Base-by-base conservation (phyloP, 1,140 invertebrate species). In the Drosophila tani region DNA sequence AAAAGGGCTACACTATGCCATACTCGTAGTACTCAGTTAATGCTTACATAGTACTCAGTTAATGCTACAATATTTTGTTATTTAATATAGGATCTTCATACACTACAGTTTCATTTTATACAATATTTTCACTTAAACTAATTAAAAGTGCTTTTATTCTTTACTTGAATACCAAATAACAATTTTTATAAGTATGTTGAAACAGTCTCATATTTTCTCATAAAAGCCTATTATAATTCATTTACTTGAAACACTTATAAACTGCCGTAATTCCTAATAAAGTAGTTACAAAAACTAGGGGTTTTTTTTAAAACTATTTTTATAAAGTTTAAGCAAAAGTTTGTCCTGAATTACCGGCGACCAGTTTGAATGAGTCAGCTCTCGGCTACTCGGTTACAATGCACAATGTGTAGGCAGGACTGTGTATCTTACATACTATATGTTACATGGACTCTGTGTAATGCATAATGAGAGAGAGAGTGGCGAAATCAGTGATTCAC, bases 321-420 rank as follows among this genome's bases (percentile, higher is more conserved):
- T 19, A 8, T 19, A 19, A 35, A 32, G 17, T 35, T 19, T 19
- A 35, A 8, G n/a, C 50, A 6, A 7, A 32, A n/a, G 38, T 43
- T 65, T 40, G 27, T 38, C 63, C 56, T 35, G 32, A 65, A 45
- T 60, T 65, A 55, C 17, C 27, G 27, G 17, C 38, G 24, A 65
- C 38, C 27, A 43, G 40, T 19, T 59, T 41, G 27, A 60, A 45
- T 65, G 63, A 65, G 56, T 65, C 57, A 60, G 41, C 63, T 32
- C 27, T 55, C 29, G n/a, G 50, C n/a, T 41, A 65, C 77, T 64
- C 40, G 45, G 47, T 40, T 60, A 77, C 73, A 56, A 65, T 47
- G 66, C 50, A 80, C 75, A 79, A 79, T 64, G 67, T 69, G 67
- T 15, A n/a, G n/a, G 51, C 7, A 6, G 17, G 49, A 66, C 65